Conservation (phyloP, 2,888 invertebrate species). For the Noctua janthina region DNA sequence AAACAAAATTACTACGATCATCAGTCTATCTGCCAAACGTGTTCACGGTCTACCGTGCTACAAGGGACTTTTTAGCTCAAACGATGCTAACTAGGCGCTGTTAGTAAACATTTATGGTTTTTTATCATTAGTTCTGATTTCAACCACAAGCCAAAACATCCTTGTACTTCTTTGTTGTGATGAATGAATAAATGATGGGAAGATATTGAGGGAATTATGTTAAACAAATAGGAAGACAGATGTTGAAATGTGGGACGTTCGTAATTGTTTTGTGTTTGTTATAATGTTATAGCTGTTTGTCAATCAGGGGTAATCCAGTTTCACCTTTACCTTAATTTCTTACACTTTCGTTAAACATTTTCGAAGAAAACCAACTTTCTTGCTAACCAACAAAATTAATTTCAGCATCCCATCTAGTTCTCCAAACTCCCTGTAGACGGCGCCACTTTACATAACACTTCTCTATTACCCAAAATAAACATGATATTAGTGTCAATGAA, state of each 20-base stretch:
- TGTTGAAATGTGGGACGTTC: neutral
- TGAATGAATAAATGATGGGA: no score
- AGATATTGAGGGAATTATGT: no score
- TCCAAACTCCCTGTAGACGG: conserved; percentile 20
- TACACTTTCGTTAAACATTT: neutral
- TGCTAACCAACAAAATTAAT: conserved; percentile 14
- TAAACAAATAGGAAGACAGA: no score
- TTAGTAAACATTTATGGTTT: no score
- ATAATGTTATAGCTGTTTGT: neutral
- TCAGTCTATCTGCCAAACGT: no score
- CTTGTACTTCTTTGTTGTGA: no score
- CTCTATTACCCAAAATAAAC: conserved; percentile 59
- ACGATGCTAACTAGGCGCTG: no score
- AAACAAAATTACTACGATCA: no score
- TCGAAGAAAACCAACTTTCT: neutral
- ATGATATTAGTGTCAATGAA: conserved; percentile 58
- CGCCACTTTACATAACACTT: conserved; percentile 43
- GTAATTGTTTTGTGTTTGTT: neutral
- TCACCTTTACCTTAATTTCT: neutral
- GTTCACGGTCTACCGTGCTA: no score
- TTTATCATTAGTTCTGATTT: no score
- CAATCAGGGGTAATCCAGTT: neutral
- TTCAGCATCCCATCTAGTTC: conserved; percentile 34
- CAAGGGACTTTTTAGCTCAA: no score
- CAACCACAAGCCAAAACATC: no score